Base-by-base conservation (phyloP, 2,797 vertebrate species). In the Sylvilagus floridanus region DNA sequence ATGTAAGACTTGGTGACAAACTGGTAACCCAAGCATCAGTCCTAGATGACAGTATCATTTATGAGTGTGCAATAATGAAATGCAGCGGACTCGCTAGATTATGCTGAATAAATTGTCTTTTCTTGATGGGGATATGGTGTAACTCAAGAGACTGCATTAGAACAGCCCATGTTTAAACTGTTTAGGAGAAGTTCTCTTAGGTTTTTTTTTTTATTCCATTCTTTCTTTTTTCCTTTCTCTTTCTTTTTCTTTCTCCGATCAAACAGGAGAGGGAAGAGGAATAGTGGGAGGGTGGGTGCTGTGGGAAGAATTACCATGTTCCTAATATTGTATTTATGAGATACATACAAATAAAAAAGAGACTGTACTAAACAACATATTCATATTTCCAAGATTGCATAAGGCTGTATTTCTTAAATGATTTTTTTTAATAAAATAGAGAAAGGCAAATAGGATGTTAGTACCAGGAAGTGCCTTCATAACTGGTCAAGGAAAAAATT, bases 361-460 rank as follows among this genome's bases (percentile, higher is more conserved):
- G 1, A 47, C 42, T 32, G 57, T 5, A 69, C 11, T 4, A 30
- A 72, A 32, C 4, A 63, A 52, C 10, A 1, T 81, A 37, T 24
- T 2, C 5, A 28, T 69, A 57, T n/a, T 57, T 82, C 79, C 4
- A 87, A 92, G 14, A 91, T 63, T 90, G n/a, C 66, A 71, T 62
- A 60, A 91, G 63, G 9, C 9, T 77, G 14, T 63, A 8, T 82
- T 21, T 88, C 28, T 71, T 84, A 26, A 65, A 42, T 10, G 77
- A 84, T 84, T 32, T 65, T 72, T 65, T 57, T 71, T n/a, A 87
- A 75, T 13, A 90, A 92, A 84, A 77, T 42, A 12, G 47, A 86
- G 35, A 78, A 84, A 68, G 50, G 4, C 5, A 35, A 95, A 68
- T 73, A 92, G 12, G 37, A 52, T 22, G 17, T 19, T 13, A 50